These are phyloP conservation scores for Formica aserva DNA, from an alignment of 2,888 invertebrate genomes.

Conservation along the genomic window DNA sequence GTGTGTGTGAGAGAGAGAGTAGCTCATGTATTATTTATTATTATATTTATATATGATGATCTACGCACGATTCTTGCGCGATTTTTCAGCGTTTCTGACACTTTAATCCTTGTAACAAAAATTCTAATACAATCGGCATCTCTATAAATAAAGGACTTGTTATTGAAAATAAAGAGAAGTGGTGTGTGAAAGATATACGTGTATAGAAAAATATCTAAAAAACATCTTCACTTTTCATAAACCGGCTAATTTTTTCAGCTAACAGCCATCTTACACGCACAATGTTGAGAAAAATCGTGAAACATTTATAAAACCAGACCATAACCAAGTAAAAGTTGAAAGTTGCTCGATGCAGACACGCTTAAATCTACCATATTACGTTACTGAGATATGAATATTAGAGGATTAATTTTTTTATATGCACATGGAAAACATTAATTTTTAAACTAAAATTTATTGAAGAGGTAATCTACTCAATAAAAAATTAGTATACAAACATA, in stretches of 20 bases:
- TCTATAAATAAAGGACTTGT: background rate
- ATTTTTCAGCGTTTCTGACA: background rate
- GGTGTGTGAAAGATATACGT: background rate
- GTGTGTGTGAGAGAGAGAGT: background rate
- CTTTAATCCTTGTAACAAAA: slow-evolving; percentile 23
- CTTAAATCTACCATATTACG: background rate
- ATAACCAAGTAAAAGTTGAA: slow-evolving; percentile 45
- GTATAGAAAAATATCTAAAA: background rate
- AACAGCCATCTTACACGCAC: background rate
- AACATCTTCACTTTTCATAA: background rate
- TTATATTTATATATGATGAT: background rate
- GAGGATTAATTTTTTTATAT: background rate
- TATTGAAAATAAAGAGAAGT: background rate
- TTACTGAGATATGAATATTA: background rate
- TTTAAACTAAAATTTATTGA: background rate
- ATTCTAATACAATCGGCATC: background rate
- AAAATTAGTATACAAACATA: background rate
- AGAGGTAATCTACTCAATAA: background rate
- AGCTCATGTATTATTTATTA: slow-evolving; percentile 18
- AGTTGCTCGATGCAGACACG: background rate
- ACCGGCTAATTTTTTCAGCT: background rate
- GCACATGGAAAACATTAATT: background rate
- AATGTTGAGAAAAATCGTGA: background rate
- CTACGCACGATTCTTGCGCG: background rate
- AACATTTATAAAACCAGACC: slow-evolving; percentile 32